phyloP scores from a whole-genome alignment of 2,888 invertebrate genomes.

The Eledona agricola region DNA sequence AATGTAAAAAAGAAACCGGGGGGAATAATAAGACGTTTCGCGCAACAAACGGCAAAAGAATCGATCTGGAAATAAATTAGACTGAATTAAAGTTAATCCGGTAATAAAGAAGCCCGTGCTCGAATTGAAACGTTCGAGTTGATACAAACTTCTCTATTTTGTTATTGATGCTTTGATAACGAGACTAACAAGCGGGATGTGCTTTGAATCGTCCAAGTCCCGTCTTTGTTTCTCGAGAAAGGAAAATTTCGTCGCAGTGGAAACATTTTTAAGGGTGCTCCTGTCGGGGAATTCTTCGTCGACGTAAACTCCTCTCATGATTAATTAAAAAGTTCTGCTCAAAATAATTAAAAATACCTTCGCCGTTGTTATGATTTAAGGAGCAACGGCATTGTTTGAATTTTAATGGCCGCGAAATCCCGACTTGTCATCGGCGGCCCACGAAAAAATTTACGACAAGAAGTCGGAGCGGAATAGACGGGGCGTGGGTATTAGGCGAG shows the following conservation, averaged over 20 bases:
- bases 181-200: constrained; percentile 38
- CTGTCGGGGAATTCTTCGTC: neutral
- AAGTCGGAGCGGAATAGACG: constrained; percentile 21
- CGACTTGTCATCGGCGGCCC: neutral
- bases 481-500: constrained; percentile 36
- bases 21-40: too few relatives aligned
- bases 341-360: constrained; percentile 1
- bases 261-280: constrained; percentile 3
- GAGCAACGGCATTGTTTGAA: neutral
- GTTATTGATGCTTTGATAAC: constrained; percentile 36
- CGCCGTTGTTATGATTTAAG: neutral
- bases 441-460: constrained; percentile 15
- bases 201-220: constrained; percentile 31
- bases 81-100: too few relatives aligned
- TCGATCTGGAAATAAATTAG: too few relatives aligned
- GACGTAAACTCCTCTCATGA: neutral
- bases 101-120: too few relatives aligned
- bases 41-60: too few relatives aligned
- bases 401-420: neutral
- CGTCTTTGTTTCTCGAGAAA: constrained; percentile 11
- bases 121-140: too few relatives aligned
- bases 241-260: constrained; percentile 8
- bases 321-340: constrained; percentile 4
- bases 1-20: too few relatives aligned
- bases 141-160: constrained; percentile 33